Percentiles rank a stretch among this genome's conserved stretches.
Evolutionary conservation across 2,888 invertebrate genomes (phyloP).

Genomic region (Plusia festucae): DNA sequence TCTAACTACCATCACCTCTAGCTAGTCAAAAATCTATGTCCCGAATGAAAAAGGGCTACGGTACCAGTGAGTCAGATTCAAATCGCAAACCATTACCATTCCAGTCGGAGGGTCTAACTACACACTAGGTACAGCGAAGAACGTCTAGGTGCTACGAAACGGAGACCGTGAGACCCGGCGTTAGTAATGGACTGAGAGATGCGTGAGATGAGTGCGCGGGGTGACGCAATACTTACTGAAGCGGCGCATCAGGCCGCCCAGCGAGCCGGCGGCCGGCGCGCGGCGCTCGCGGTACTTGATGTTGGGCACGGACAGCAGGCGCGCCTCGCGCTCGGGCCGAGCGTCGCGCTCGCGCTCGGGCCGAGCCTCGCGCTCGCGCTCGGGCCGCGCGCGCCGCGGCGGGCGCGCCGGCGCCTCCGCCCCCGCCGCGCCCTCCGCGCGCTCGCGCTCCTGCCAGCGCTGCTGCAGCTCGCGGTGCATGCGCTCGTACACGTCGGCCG

Average conservation of each 20-base stretch:
- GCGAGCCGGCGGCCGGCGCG: slow-evolving; percentile 89
- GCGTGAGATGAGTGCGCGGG: slow-evolving; percentile 61
- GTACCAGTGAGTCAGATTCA: slow-evolving; percentile 73
- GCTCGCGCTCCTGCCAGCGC: slow-evolving; percentile 78
- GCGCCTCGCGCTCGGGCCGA: slow-evolving; percentile 88
- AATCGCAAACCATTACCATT: slow-evolving; percentile 84
- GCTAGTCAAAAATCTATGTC: slow-evolving; percentile 73
- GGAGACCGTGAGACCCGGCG: slow-evolving; percentile 65
- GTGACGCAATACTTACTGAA: slow-evolving; percentile 94
- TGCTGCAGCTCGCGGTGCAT: slow-evolving; percentile 85
- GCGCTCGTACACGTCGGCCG: slow-evolving; percentile 78
- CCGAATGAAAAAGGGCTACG: slow-evolving; percentile 71
- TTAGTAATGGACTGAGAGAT: slow-evolving; percentile 53
- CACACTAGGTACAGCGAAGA: slow-evolving; percentile 76
- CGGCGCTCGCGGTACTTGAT: slow-evolving; percentile 90
- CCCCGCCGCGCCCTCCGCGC: slow-evolving; percentile 71
- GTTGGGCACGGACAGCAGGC: slow-evolving; percentile 94
- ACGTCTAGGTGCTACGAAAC: slow-evolving; percentile 70
- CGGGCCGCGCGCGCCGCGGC: slow-evolving; percentile 78
- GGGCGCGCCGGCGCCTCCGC: slow-evolving; percentile 83
- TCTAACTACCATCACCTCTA: slow-evolving; percentile 85
- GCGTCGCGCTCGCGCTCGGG: slow-evolving; percentile 64
- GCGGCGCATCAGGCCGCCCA: slow-evolving; percentile 94
- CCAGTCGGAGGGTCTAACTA: slow-evolving; percentile 78
- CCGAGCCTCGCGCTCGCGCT: slow-evolving; percentile 59